Base-by-base conservation (phyloP, 1,140 invertebrate genomes). In the Trachymyrmex septentrionalis region DNA sequence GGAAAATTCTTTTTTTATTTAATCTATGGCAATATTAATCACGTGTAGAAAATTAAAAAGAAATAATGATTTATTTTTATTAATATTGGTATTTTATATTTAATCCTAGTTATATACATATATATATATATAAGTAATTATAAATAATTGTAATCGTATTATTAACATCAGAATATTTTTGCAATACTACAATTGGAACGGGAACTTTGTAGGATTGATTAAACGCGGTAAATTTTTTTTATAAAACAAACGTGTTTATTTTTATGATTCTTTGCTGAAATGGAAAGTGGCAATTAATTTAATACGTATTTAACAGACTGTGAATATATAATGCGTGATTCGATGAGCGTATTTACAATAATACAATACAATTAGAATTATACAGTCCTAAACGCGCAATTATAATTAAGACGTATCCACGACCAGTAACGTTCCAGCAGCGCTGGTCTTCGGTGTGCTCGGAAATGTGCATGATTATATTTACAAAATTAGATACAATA, bases 401-500 rank as follows among this genome's bases (percentile, higher is more conserved):
- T 77, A 77, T 53, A 63, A 44, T 55, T 80, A 63, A 89, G 84
- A 85, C 69, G 73, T 78, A 90, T 85, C 24, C 63, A 61, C 61
- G 67, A 76, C 71, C 71, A 38, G 34, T 59, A 21, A 55, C 69
- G 27, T 75, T 38, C 80, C 66, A 69, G 48, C 66, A 53, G 27
- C 66, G 85, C 85, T 90, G 88, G 75, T 71, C 86, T 48, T 78
- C 57, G 85, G 63, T 81, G 75, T 89, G 87, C 87, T 90, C 86
- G 90, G 87, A 71, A 85, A 86, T 89, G 75, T 90, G 88, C 90
- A 85, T 85, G 88, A 91, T 53, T 89, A 95, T 95, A 95, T 95
- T 93, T 95, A 95, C 94, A 95, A 94, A 92, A 93, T 90, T 94
- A 93, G 92, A 90, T 93, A 94, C 93, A 95, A 80, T 95, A 95